These are phyloP conservation scores for Aporrectodea caliginosa DNA, from an alignment of 1,140 invertebrate species.

Conservation along the genomic window DNA sequence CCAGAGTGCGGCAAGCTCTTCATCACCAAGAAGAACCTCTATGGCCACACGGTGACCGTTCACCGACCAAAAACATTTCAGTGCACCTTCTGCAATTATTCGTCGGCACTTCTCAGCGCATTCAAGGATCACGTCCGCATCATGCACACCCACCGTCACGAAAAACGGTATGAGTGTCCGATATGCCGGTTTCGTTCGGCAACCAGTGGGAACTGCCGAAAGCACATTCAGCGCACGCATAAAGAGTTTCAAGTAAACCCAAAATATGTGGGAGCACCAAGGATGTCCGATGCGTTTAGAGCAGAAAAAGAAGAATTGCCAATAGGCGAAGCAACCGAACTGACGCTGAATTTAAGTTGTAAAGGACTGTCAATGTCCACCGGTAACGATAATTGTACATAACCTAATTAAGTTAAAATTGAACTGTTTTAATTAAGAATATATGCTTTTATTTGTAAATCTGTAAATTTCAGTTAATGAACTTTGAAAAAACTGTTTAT, in stretches of 20 bases:
- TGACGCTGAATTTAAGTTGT: background rate
- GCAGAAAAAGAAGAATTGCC: background rate
- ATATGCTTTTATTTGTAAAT: too few species aligned
- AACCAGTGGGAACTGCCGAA: conserved; percentile 40
- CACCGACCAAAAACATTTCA: conserved; percentile 35
- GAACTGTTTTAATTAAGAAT: too few species aligned
- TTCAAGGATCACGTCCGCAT: conserved; percentile 41
- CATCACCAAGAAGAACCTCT: conserved; percentile 19
- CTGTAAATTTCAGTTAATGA: too few species aligned
- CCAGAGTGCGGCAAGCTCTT: conserved; percentile 21
- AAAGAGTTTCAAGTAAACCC: conserved; percentile 27
- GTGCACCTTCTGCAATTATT: conserved; percentile 40
- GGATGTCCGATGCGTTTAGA: background rate
- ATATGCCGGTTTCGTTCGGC: conserved; percentile 41
- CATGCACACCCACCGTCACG: conserved; percentile 41
- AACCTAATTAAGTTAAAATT: too few species aligned
- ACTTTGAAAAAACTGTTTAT: too few species aligned
- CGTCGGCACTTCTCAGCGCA: conserved; percentile 35
- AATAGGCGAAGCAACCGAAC: background rate
- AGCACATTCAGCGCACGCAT: conserved; percentile 40
- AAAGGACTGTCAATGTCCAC: too few species aligned
- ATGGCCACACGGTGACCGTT: conserved; percentile 12
- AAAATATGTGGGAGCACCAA: conserved; percentile 9
- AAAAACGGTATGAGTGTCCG: conserved; percentile 41
- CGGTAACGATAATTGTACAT: too few species aligned